Evolutionary conservation across 2,888 invertebrate species (phyloP), one percentile per base, ranked within the genome.

Genomic region (Hirtodrosophila confusa): DNA sequence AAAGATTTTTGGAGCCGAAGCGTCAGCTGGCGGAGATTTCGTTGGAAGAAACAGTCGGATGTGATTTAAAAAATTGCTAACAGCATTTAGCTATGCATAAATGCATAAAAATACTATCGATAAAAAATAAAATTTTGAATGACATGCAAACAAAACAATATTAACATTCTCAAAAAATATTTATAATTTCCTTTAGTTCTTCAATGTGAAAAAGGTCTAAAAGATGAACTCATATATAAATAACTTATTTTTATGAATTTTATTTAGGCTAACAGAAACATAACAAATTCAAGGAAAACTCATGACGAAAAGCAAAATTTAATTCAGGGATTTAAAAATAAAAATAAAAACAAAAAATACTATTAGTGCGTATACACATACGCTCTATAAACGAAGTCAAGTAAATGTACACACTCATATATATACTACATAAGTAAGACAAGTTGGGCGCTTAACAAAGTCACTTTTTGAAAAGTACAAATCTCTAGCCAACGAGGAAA

Each of bases 241-340:
- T 57, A 70, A 78, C 63, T 69, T 85, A 84, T 83, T 84, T 84
- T 84, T 83, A 86, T 88, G 88, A 65, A 88, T 88, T 83, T 88
- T 87, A 83, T 85, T 86, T 86, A 88, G 86, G 84, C 65, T 87
- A 88, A 82, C 60, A 70, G 65, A 61, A 63, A 80, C 47, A 36
- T 60, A 85, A 74, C 64, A 60, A 76, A 70, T 63, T 69, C 44
- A 76, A 65, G 24, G 51, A 64, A 56, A 60, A 69, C 69, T 64
- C 83, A 80, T 64, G 78, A 85, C 79, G 75, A 86, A 80, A 86
- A 88, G 87, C 90, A 89, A 90, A 89, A 89, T 89, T 89, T 54
- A 51, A 86, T 89, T 89, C 89, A 89, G 89, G 89, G 89, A 89
- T 89, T 89, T 82, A 86, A 70, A 75, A 67, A 54, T 62, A 23